Evolutionary conservation across 2,888 invertebrate species (phyloP), one percentile per base, ranked within the genome.

Genomic region (Drosophila nr. perissopoda): DNA sequence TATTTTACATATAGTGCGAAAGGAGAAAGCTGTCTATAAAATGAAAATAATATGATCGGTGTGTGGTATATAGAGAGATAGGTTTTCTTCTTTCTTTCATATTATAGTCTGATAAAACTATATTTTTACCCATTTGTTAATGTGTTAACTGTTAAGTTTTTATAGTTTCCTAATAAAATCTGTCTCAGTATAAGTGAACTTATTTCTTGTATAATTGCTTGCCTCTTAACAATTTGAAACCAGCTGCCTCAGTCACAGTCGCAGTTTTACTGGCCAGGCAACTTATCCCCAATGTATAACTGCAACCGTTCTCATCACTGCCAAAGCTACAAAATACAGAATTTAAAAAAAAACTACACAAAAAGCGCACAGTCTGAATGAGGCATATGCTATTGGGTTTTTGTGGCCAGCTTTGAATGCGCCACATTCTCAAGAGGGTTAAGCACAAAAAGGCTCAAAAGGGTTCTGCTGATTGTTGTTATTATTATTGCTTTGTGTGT

Each of bases 331-430:
- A 25, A 34, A 34, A 34, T 25, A 46, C 16, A 16, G 10, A 46
- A 21, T 21, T 21, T 0, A n/a, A 25, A 36, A 18, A 16, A 21
- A 34, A 51, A 54, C 70, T 59, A 73, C 61, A 62, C 42, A 68
- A 27, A 62, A 40, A 40, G 18, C 54, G 49, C 54, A 46, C 66
- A 67, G 11, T 27, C 40, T 49, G 42, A 57, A 56, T 34, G 25
- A 51, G 68, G 67, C 81, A 74, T 74, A 72, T 75, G 80, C 72
- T 72, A 83, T 80, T 80, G 80, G 76, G 81, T 64, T 80, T 80
- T 84, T 84, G 84, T 76, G 84, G 87, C 73, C 67, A 80, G 86
- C 70, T 90, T 90, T 80, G 90, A 90, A 89, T 90, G 90, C 86
- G 70, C 63, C 90, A 90, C 89, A 82, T 88, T 77, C 84, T 89